These are phyloP conservation scores for Nomada flava DNA, from an alignment of 2,888 invertebrate genomes.

Conservation along the genomic window DNA sequence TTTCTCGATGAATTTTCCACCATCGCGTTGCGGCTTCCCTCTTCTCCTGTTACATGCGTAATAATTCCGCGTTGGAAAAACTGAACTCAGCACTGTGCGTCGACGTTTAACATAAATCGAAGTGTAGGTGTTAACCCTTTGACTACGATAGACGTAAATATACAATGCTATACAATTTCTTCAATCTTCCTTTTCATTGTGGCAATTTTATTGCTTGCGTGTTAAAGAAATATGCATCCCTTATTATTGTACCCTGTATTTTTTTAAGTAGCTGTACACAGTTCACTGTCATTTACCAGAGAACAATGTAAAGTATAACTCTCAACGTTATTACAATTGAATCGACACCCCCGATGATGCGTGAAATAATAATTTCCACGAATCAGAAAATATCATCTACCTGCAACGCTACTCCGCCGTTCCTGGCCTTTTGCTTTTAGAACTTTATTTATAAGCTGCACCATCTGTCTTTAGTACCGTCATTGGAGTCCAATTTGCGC, in stretches of 20 bases:
- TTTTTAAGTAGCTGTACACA: neutral
- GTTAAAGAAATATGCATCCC: too few relatives aligned
- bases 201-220: too few relatives aligned
- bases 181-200: neutral
- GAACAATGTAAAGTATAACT: neutral
- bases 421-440: neutral
- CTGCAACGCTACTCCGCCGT: too few relatives aligned
- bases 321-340: neutral
- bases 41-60: neutral
- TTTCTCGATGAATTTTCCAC: slow-evolving; percentile 63
- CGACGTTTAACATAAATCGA: too few relatives aligned
- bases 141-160: slow-evolving; percentile 19
- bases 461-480: too few relatives aligned
- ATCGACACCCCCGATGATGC: neutral
- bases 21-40: slow-evolving; percentile 36
- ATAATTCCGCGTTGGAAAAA: neutral
- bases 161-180: neutral
- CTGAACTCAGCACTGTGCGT: too few relatives aligned
- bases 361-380: neutral
- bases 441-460: slow-evolving; percentile 4
- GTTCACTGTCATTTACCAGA: neutral
- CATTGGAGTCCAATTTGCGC: neutral
- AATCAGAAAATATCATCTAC: neutral
- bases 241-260: neutral
- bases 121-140: slow-evolving; percentile 35